Conservation (phyloP, 1,140 invertebrate genomes). For the Atta colombica region DNA sequence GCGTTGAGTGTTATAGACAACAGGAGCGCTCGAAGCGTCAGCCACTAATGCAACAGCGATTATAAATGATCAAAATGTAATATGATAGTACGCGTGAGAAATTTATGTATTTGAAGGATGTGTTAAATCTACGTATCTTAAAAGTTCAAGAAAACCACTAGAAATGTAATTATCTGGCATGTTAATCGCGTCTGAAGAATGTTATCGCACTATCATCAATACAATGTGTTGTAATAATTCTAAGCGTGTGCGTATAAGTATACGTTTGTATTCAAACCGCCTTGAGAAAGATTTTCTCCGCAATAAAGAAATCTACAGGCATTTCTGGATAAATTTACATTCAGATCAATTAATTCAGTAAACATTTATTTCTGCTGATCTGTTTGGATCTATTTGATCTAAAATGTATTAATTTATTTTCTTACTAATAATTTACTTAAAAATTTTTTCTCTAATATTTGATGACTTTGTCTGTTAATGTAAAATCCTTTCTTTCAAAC, state of each 20-base stretch:
- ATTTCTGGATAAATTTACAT: background rate
- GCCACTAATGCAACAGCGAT: constrained; percentile 75
- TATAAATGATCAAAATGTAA: constrained; percentile 9
- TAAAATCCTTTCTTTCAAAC: too few relatives aligned
- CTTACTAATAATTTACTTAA: too few relatives aligned
- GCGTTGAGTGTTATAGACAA: constrained; percentile 79
- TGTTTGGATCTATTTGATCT: too few relatives aligned
- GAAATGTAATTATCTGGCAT: constrained; percentile 8
- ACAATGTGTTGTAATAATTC: constrained; percentile 30
- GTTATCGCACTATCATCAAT: constrained; percentile 26
- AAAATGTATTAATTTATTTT: too few relatives aligned
- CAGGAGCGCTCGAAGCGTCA: constrained; percentile 79
- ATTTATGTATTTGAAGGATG: constrained; percentile 5
- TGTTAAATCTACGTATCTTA: constrained; percentile 4
- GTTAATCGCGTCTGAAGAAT: constrained; percentile 9
- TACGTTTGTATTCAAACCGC: constrained; percentile 19
- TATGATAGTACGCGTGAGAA: background rate
- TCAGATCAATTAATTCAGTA: background rate
- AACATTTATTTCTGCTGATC: background rate
- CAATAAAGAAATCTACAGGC: background rate
- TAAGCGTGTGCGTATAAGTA: background rate
- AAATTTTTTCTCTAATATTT: too few relatives aligned
- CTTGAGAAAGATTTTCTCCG: background rate
- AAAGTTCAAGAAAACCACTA: background rate
- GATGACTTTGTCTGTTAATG: too few relatives aligned